Evolutionary conservation across 2,113 vertebrate species (phyloP).

Genomic region (Axis porcinus): DNA sequence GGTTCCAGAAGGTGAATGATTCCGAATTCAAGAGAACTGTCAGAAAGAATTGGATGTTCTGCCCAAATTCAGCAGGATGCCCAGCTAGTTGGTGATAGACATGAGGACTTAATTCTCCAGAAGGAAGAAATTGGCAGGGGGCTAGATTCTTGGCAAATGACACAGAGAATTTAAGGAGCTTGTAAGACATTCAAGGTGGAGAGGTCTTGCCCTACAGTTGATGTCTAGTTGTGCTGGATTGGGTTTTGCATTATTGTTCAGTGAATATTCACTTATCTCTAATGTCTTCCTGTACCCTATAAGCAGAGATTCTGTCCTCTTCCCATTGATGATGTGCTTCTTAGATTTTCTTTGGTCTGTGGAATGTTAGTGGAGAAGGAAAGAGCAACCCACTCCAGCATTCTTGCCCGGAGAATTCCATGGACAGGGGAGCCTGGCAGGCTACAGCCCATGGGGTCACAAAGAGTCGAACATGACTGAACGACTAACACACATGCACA

Average conservation of each 20-base stretch:
- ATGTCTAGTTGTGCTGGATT: not conserved
- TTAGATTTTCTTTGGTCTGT: not conserved
- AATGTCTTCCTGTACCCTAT: too few relatives aligned
- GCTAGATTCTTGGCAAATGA: not conserved
- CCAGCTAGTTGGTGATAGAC: not conserved
- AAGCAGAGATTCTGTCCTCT: not conserved
- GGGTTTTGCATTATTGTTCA: not conserved
- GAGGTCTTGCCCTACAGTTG: not conserved
- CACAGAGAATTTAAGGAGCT: not conserved
- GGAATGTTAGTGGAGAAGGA: not conserved
- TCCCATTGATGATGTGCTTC: not conserved
- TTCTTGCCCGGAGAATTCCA: not conserved
- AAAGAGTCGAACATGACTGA: not conserved
- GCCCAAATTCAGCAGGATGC: not conserved
- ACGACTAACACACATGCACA: not conserved
- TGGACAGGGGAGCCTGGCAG: not conserved
- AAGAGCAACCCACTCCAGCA: not conserved
- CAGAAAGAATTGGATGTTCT: not conserved
- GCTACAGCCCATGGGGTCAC: not conserved
- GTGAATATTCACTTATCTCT: not conserved
- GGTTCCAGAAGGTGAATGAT: not conserved
- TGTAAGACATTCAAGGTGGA: not conserved
- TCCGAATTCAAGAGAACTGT: not conserved
- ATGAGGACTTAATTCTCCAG: not conserved
- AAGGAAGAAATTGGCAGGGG: not conserved